Percentiles rank a stretch among this genome's conserved stretches.
Evolutionary conservation across 2,113 vertebrate species (phyloP).

Genomic region (Pygoscelis antarcticus): DNA sequence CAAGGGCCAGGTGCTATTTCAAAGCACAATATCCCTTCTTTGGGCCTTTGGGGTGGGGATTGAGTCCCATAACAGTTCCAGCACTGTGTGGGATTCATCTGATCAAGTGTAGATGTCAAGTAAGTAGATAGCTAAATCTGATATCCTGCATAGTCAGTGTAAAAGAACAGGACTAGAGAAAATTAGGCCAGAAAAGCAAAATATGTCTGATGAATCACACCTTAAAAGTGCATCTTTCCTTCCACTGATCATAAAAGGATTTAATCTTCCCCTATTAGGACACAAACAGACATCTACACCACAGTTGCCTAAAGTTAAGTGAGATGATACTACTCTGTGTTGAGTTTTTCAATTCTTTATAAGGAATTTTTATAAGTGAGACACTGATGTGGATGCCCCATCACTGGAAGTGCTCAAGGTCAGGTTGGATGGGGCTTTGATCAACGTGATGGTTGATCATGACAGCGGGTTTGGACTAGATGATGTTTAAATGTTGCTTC

Average conservation of each 20-base stretch:
- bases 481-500: background rate
- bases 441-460: background rate
- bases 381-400: background rate
- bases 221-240: background rate
- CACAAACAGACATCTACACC: background rate
- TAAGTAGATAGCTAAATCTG: background rate
- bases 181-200: background rate
- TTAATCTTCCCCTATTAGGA: background rate
- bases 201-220: background rate
- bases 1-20: background rate
- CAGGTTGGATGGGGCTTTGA: background rate
- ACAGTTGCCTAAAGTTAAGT: background rate
- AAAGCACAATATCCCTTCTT: background rate
- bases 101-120: background rate
- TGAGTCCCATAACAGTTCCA: background rate
- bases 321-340: background rate
- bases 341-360: background rate
- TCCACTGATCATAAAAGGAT: background rate
- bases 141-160: background rate
- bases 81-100: background rate
- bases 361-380: background rate
- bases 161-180: background rate
- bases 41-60: background rate
- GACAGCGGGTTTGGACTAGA: background rate
- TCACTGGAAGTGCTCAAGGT: background rate